Evolutionary conservation across 2,797 vertebrate genomes (phyloP).

Genomic region (Ataeniobius toweri): DNA sequence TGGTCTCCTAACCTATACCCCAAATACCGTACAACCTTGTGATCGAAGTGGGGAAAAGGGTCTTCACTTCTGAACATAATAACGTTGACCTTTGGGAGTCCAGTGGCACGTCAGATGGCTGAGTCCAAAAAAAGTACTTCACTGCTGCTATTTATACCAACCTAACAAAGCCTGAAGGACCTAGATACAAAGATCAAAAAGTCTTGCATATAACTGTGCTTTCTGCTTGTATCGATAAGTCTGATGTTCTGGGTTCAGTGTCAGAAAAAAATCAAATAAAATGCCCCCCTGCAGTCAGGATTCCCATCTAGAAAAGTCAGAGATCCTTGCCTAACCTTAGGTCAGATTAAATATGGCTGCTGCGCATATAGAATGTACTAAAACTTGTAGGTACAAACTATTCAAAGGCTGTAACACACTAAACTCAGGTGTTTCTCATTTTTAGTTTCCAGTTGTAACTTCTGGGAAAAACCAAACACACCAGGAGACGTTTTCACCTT

Average conservation of each 20-base stretch:
- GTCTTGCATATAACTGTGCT: not conserved
- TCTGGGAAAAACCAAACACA: not conserved
- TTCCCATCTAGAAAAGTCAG: not conserved
- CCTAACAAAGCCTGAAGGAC: constrained; percentile 36
- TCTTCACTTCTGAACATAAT: constrained; percentile 62
- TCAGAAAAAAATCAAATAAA: not conserved
- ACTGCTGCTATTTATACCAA: constrained; percentile 61
- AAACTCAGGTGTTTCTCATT: not conserved
- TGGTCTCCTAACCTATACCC: constrained; percentile 25
- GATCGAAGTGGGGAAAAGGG: constrained; percentile 74
- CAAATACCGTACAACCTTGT: constrained; percentile 52
- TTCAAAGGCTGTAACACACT: not conserved
- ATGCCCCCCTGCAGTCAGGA: not conserved
- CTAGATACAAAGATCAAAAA: constrained; percentile 14
- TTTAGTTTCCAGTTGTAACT: not conserved
- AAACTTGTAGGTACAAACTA: not conserved
- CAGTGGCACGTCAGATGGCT: constrained; percentile 57
- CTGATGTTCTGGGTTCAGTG: not conserved
- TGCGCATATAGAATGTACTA: not conserved
- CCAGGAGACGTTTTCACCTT: not conserved
- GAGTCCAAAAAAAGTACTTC: constrained; percentile 55
- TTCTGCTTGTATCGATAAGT: not conserved
- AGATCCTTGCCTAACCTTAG: not conserved
- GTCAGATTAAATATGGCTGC: not conserved
- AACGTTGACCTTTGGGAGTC: constrained; percentile 65